Base-by-base conservation (phyloP, 2,797 vertebrate genomes). In the Sus cebifrons region DNA sequence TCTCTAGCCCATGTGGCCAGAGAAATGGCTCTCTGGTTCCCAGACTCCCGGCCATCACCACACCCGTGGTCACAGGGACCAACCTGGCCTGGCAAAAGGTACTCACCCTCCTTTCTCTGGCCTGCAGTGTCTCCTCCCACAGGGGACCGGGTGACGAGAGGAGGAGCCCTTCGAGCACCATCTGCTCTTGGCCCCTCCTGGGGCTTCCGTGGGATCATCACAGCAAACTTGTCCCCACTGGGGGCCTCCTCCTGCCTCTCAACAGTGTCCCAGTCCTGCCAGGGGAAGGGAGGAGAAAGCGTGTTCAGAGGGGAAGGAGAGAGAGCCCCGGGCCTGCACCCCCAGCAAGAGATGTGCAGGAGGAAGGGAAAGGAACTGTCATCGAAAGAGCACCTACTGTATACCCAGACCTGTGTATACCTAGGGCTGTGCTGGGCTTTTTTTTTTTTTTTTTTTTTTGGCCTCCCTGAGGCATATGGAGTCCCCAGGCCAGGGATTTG, bases 191-290 rank as follows among this genome's bases (percentile, higher is more conserved):
- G 74, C n/a, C 96, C 97, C 60, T 98, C 97, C 96, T 98, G 98
- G 64, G 18, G 74, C 94, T 96, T 95, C 17, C 21, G 0, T 1
- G 96, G 98, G 93, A 97, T 97, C 98, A 98, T 98, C 75, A 62
- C 54, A 49, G 97, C 75, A 91, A 23, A 29, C 95, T 95, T 89
- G 89, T 97, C 98, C 0, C 78, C 44, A 91, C 91, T 83, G 96
- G 97, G 86, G 92, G 93, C 97, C 90, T 82, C 97, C 87, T 96
- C 95, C 96, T 40, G 96, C 89, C 97, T 58, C 60, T 96, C 49
- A 27, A 94, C 97, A 92, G 98, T 95, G 96, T 98, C 98, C 98
- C 97, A 40, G 1, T 98, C 98, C 98, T 99, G 97, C 75, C 90
- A 93, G 86, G 40, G 21, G 78, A 85, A 23, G 29, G 62, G 12